Evolutionary conservation across 2,888 invertebrate species (phyloP), one percentile per base, ranked within the genome.

Genomic region (Drosophila aldrichi): DNA sequence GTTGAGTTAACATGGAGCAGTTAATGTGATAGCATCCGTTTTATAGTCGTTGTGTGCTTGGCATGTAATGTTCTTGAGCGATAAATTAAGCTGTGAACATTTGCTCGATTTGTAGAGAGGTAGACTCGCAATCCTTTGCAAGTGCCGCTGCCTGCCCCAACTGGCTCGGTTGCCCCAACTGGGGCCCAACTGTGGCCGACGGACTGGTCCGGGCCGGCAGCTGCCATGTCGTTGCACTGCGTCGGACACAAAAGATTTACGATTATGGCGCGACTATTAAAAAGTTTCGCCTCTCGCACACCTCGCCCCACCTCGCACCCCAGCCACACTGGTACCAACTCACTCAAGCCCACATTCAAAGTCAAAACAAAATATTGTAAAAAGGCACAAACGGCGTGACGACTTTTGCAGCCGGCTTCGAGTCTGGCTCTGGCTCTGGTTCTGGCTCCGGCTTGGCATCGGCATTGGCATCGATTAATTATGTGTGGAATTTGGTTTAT

Each of bases 181-280:
- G 57, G 34, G 41, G 74, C 40, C 22, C 54, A 67, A 49, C 55
- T 48, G 48, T n/a, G 40, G 40, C 38, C 38, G 38, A 38, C 38
- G 16, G 48, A 38, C 38, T 38, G 48, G 48, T 18, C 36, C 25
- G 57, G 62, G 60, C 41, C 78, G 64, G 78, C 76, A 77, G 76
- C 76, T 77, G 82, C 80, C 87, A 83, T 86, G 83, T 87, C 74
- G 84, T 83, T 89, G 89, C 89, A 81, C 84, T 84, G 87, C 88
- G 90, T 90, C 81, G 82, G 89, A 82, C 88, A 89, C 88, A 82
- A 81, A 91, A 91, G 91, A 91, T 91, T 91, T 91, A 91, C 91
- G 91, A 91, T 91, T 91, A 91, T 91, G 90, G 89, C 82, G 81
- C 80, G 91, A 89, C 91, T 91, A 91, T 91, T 91, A 91, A 91